These are phyloP conservation scores for Amphibalanus amphitrite DNA, from an alignment of 1,140 invertebrate species.

Conservation along the genomic window DNA sequence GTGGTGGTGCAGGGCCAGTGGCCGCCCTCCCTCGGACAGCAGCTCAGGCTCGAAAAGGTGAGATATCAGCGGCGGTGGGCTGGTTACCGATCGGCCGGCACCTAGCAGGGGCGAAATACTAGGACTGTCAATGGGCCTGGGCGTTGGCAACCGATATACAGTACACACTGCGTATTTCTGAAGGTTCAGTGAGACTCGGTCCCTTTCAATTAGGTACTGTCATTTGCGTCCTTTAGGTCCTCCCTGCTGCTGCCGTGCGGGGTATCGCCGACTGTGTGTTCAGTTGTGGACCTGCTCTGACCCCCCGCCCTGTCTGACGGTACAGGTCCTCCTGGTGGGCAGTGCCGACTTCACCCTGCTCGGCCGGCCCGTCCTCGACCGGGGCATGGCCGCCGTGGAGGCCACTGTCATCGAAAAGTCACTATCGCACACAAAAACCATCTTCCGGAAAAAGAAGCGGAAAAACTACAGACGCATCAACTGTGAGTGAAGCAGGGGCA, in stretches of 20 bases:
- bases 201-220: too few relatives aligned
- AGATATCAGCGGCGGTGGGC: too few relatives aligned
- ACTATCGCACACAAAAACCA: slow-evolving; percentile 58
- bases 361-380: slow-evolving; percentile 59
- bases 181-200: too few relatives aligned
- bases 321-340: slow-evolving; percentile 52
- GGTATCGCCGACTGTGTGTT: too few relatives aligned
- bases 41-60: slow-evolving; percentile 71
- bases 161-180: too few relatives aligned
- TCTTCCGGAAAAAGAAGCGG: slow-evolving; percentile 51
- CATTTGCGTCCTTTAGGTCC: too few relatives aligned
- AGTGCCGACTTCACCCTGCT: slow-evolving; percentile 69
- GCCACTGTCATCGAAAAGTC: slow-evolving; percentile 82
- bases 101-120: too few relatives aligned
- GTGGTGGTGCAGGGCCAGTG: slow-evolving; percentile 65
- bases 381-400: slow-evolving; percentile 51
- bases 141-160: too few relatives aligned
- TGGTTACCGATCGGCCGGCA: too few relatives aligned
- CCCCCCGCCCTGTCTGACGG: too few relatives aligned
- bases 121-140: too few relatives aligned
- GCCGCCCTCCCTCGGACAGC: slow-evolving; percentile 62
- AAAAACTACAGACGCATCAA: slow-evolving; percentile 59
- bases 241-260: slow-evolving; percentile 1
- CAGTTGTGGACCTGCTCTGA: too few relatives aligned
- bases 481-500: slow-evolving; percentile 31